Base-by-base conservation (phyloP, 2,797 vertebrate genomes). In the Pangasius sanitwongsei region DNA sequence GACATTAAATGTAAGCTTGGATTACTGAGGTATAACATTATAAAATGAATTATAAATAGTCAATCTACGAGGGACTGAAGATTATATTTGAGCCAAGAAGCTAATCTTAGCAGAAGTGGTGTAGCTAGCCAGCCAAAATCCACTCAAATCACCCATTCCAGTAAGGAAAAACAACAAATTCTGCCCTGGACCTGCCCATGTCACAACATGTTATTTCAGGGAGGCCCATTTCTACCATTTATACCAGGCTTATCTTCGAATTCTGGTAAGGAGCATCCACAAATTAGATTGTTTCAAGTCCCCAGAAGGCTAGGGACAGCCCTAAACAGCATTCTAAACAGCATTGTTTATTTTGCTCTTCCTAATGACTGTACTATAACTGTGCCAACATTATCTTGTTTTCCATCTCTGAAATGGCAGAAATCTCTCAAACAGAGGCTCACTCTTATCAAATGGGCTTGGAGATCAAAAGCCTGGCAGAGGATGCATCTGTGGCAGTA, bases 381-480 rank as follows among this genome's bases (percentile, higher is more conserved):
- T 90, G 50, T 25, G 34, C 2, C 25, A 53, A 34, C 18, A 72
- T 48, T 89, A 87, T 88, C 88, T 57, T n/a, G 77, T 83, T 61
- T 72, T 80, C 90, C 28, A 86, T 90, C 89, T 92, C 63, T 85
- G 41, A 86, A 44, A 69, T 80, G 69, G 87, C 90, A 67, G 82
- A 92, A 91, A 87, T 89, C 67, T 91, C 15, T 23, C 50, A 53
- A 82, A 91, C 87, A 83, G 59, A 59, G 83, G 83, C 67, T 72
- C 77, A 89, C 80, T 89, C 78, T 67, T 89, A 87, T 67, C 89
- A 89, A 89, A 84, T 94, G 91, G 57, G 28, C 61, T 92, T 74
- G 2, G 72, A 55, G 87, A 95, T 96, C 93, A 96, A 94, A 95
- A 91, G 61, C 23, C 48, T 87, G 93, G 93, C 92, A 93, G 91